Evolutionary conservation across 2,888 invertebrate species (phyloP), one percentile per base, ranked within the genome.

Genomic region (Hirtodrosophila trivittata): DNA sequence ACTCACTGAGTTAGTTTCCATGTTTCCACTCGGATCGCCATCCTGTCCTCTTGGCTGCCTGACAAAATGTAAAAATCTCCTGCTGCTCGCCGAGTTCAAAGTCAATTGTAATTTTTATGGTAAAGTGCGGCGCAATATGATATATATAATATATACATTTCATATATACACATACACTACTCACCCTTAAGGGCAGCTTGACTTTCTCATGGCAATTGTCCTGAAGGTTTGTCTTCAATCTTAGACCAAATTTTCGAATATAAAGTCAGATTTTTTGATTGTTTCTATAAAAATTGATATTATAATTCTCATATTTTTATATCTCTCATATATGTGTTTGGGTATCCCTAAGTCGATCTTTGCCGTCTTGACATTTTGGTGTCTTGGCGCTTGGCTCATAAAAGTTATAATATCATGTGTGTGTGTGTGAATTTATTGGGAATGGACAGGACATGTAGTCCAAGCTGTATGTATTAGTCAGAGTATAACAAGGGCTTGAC

Each of bases 61-160:
- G 74, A 77, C 86, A 83, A 86, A 69, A 68, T 64, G 54, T 33
- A 28, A 65, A 75, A 73, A 67, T 68, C 54, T 66, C 83, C 76
- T 70, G 83, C 84, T 80, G 80, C 72, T 77, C 37, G 74, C 49
- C 50, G 75, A 83, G 80, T 81, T 81, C 80, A 81, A 81, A 81
- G 80, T 81, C 80, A 81, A 81, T 78, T 86, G 80, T 78, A 70
- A 81, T 86, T 86, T 85, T 75, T 86, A 83, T 81, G 74, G 76
- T 59, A 51, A 82, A 78, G 66, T 72, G 83, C 86, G 63, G 77
- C 68, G 59, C 62, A 75, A 60, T 81, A 81, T 83, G 80, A 78
- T 70, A 50, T 76, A 76, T 57, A 63, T 42, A 33, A 52, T 51
- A 67, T 43, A 63, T 41, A 33, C 8, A 67, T 38, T 49, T 46